Conservation (phyloP, 1,140 invertebrate genomes). For the Vollenhovia emeryi region DNA sequence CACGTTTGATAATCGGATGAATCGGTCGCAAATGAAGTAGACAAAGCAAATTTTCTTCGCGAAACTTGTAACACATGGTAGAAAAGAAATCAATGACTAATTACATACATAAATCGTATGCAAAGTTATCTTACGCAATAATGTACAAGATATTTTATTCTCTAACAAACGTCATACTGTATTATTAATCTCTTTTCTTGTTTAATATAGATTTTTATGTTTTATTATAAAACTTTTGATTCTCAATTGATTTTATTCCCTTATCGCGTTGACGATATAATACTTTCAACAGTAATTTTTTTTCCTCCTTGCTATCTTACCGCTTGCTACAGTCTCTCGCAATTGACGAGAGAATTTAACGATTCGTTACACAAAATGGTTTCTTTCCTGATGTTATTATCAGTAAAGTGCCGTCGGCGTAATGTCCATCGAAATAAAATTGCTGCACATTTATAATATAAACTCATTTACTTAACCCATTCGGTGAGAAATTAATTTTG, state of each 20-base stretch:
- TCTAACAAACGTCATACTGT: neutral
- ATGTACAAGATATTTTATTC: neutral
- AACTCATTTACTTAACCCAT: slow-evolving; percentile 54
- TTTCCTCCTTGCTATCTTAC: neutral
- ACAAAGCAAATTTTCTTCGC: neutral
- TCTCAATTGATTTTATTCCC: slow-evolving; percentile 19
- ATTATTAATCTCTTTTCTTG: neutral
- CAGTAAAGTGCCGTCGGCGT: slow-evolving; percentile 25
- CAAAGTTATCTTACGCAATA: neutral
- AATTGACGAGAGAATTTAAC: slow-evolving; percentile 51
- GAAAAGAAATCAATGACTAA: too few species aligned
- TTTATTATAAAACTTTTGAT: slow-evolving; percentile 12
- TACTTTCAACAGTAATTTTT: slow-evolving; percentile 43
- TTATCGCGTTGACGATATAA: slow-evolving; percentile 25
- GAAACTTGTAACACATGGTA: too few species aligned
- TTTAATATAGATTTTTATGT: neutral
- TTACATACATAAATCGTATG: too few species aligned
- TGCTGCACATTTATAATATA: slow-evolving; percentile 48
- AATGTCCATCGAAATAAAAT: slow-evolving; percentile 56
- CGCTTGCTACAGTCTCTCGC: neutral
- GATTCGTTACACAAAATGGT: slow-evolving; percentile 56
- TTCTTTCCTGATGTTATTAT: slow-evolving; percentile 56
- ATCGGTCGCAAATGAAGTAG: neutral
- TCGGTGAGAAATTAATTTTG: slow-evolving; percentile 54
- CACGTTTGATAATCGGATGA: slow-evolving; percentile 20